Evolutionary conservation across 2,113 vertebrate genomes (phyloP), one percentile per base, ranked within the genome.

Genomic region (Sebastes schlegelii): DNA sequence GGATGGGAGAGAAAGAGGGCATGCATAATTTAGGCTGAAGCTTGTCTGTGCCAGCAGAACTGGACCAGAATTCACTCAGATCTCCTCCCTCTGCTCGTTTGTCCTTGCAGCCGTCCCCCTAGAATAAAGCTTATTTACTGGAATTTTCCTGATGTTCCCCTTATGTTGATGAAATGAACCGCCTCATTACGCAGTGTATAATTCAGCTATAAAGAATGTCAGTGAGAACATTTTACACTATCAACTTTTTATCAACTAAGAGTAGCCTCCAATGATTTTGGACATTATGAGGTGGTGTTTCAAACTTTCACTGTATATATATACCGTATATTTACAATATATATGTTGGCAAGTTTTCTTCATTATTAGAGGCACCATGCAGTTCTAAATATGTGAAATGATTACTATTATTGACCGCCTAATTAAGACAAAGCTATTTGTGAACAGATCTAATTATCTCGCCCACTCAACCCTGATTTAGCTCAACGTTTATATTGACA

Each of bases 21-120:
- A 90, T 90, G 49, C 74, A 92, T 84, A 45, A 93, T 92, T 92
- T 84, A 92, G 73, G 80, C 57, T 89, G 65, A 16, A 77, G 74
- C 70, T 78, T 75, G 66, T 82, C 62, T 77, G 19, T 82, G 75
- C 58, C 79, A 71, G 64, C 34, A 52, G 19, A 86, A 67, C 75
- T 74, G 78, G 80, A 84, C 71, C 74, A 85, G 75, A 90, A 84
- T 73, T 82, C 74, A n/a, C 40, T 75, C 51, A 19, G 19, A 23
- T 12, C 43, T 71, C 34, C 45, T 52, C n/a, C 61, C 60, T 57
- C 40, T 70, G 74, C n/a, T 54, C 11, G 23, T 14, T 34, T 72
- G 65, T 88, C 88, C 79, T 82, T 88, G 84, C 49, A 68, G 66
- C 52, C 46, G 62, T 74, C 58, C 34, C 26, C 40, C 43, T 61